Percentiles rank a stretch among this genome's conserved stretches.
Conservation (phyloP, 2,888 invertebrate species). For the Drosophila prostipennis region DNA sequence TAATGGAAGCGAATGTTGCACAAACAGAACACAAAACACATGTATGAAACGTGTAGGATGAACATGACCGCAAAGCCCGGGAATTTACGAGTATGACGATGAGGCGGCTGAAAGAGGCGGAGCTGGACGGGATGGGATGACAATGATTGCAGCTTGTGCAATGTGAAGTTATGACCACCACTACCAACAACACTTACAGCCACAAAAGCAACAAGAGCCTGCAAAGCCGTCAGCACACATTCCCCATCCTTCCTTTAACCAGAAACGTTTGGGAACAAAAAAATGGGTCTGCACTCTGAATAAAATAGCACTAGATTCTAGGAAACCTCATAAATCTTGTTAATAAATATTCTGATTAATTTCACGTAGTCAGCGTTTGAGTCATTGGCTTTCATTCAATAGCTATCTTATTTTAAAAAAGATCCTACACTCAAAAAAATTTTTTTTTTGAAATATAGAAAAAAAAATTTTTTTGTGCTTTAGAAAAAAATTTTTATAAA, state of each 20-base stretch:
- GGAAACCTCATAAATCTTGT: too few species aligned
- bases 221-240: not conserved
- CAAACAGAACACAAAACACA: not conserved
- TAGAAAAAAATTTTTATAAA: too few species aligned
- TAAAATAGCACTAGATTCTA: not conserved
- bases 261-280: not conserved
- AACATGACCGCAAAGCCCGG: not conserved
- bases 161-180: not conserved
- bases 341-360: too few species aligned
- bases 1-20: not conserved
- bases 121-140: not conserved
- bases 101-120: not conserved
- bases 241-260: not conserved
- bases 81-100: not conserved
- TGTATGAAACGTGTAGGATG: not conserved
- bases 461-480: too few species aligned
- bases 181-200: not conserved
- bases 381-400: too few species aligned
- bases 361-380: too few species aligned
- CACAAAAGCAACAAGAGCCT: not conserved
- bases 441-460: too few species aligned
- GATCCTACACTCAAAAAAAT: too few species aligned
- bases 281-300: not conserved
- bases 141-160: not conserved
- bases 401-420: too few species aligned